Base-by-base conservation (phyloP, 2,888 invertebrate species). In the Epinotia ramella region DNA sequence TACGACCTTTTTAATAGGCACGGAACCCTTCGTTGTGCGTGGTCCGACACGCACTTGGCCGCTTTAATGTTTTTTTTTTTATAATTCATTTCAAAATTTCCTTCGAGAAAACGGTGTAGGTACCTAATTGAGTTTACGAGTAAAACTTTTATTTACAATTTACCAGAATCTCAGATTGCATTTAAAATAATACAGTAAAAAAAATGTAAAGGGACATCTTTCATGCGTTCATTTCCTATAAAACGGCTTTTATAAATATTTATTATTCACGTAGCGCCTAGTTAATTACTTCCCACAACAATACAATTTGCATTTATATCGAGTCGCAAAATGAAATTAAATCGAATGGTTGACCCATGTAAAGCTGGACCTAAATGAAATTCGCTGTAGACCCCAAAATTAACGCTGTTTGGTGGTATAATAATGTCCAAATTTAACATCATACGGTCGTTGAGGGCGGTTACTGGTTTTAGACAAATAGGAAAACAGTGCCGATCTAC, bases 291-390 rank as follows among this genome's bases (percentile, higher is more conserved):
- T 81, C 81, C 82, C 80, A 46, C n/a, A n/a, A n/a, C n/a, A n/a
- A n/a, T n/a, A n/a, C n/a, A n/a, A 90, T 89, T 90, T 83, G 85
- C 89, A 89, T 90, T 83, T 83, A 85, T 86, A 88, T 89, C 81
- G 86, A 81, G 82, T 84, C 79, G 84, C 78, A 80, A 88, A 87
- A 87, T 86, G 83, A 85, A 82, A 84, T 86, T 84, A 83, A 86
- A 84, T 84, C 82, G 82, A 79, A 73, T 73, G 78, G 77, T 76
- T 76, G 81, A 78, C 81, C 83, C 83, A 79, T 83, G 84, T 83
- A 84, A 83, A 86, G 80, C 83, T 80, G 81, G 79, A 74, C 80
- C 78, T 66, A 79, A 86, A 83, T 80, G 80, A 84, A 85, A 86
- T 85, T 83, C 80, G 83, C 83, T n/a, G n/a, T n/a, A n/a, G n/a